Percentiles rank a stretch among this genome's conserved stretches.
Conservation (phyloP, 2,888 invertebrate species). For the Proisotoma minuta region DNA sequence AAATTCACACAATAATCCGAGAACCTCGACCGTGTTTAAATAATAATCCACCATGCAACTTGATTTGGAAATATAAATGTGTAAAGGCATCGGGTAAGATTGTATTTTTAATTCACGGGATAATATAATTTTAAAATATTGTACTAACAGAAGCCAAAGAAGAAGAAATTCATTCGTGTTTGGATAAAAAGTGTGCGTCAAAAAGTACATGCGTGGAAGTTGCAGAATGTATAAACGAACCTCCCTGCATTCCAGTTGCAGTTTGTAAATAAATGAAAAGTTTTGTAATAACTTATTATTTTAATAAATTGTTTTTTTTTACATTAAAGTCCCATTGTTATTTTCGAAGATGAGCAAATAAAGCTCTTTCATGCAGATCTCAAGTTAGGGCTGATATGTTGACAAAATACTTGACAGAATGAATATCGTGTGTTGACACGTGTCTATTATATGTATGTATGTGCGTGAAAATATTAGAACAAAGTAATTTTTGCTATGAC, state of each 20-base stretch:
- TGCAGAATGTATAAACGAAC: slow-evolving; percentile 14
- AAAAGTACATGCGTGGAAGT: slow-evolving; percentile 12
- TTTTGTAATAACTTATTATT: not conserved
- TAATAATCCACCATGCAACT: slow-evolving; percentile 11
- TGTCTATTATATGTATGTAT: too few species aligned
- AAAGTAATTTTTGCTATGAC: too few species aligned
- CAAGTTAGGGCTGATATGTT: too few species aligned
- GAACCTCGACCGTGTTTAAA: slow-evolving; percentile 14
- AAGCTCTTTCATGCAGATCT: too few species aligned
- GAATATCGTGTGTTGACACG: too few species aligned
- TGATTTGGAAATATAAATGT: slow-evolving; percentile 24
- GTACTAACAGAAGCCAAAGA: not conserved
- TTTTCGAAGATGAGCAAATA: not conserved
- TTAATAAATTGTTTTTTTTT: not conserved
- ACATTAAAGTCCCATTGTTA: not conserved
- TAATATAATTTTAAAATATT: slow-evolving; percentile 1
- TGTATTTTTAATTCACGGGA: not conserved
- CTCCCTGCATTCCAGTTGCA: slow-evolving; percentile 17
- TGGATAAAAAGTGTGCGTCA: slow-evolving; percentile 6
- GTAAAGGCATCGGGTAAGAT: slow-evolving; percentile 16
- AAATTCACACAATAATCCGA: slow-evolving; percentile 21
- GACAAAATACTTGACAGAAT: too few species aligned
- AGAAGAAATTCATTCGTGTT: slow-evolving; percentile 14
- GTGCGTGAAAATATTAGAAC: too few species aligned
- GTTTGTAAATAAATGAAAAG: slow-evolving; percentile 8